These are phyloP conservation scores for Cheilosia soror DNA, from an alignment of 2,888 invertebrate species.

Conservation along the genomic window DNA sequence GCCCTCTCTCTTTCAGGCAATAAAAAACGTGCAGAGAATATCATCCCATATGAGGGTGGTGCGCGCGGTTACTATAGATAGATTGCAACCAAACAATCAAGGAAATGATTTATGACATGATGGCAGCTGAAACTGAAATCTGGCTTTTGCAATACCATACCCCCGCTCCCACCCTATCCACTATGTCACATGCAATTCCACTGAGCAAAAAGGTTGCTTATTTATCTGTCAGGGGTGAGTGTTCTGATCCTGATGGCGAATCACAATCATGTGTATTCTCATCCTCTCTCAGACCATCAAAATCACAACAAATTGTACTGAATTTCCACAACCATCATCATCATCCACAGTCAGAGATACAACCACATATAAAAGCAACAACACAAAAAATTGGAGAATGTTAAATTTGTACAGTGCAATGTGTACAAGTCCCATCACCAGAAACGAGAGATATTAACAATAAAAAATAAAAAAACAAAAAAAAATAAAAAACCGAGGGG, in stretches of 20 bases:
- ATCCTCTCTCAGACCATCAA: slow-evolving; percentile 37
- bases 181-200: slow-evolving; percentile 64
- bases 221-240: slow-evolving; percentile 60
- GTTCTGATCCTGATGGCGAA: slow-evolving; percentile 53
- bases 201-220: slow-evolving; percentile 64
- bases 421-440: slow-evolving; percentile 61
- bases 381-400: slow-evolving; percentile 28
- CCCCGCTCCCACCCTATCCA: background rate
- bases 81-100: slow-evolving; percentile 69
- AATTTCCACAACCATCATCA: slow-evolving; percentile 60
- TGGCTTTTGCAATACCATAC: slow-evolving; percentile 46
- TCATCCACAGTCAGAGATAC: slow-evolving; percentile 60
- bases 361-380: slow-evolving; percentile 54
- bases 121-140: slow-evolving; percentile 73
- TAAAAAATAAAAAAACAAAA: slow-evolving; percentile 36
- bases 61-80: slow-evolving; percentile 27
- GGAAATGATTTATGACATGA: slow-evolving; percentile 75
- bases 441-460: slow-evolving; percentile 43
- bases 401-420: slow-evolving; percentile 61
- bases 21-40: slow-evolving; percentile 65
- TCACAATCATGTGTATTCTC: slow-evolving; percentile 55
- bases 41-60: background rate
- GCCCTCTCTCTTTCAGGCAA: slow-evolving; percentile 2
- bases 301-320: slow-evolving; percentile 62
- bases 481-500: slow-evolving; percentile 18